A percentile compares a stretch with the other conserved stretches of the same genome.
Conservation (phyloP, 92 coral and sea anemone genomes). For the Metridium senile region DNA sequence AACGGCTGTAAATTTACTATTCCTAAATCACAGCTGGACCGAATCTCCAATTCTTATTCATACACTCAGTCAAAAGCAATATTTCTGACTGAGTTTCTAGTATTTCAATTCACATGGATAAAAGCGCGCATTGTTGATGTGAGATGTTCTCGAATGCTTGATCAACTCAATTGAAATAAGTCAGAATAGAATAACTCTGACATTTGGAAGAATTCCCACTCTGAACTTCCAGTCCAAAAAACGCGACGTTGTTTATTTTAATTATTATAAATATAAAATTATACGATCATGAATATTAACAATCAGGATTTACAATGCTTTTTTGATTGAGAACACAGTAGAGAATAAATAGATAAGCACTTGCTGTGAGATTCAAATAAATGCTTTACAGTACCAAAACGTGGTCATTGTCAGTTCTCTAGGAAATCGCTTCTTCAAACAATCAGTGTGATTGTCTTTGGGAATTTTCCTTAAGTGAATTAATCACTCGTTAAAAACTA, state of each 20-base stretch:
- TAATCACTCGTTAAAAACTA: conserved; percentile 6
- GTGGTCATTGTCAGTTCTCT: background rate
- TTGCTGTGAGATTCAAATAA: background rate
- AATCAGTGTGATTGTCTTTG: background rate
- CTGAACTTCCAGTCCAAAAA: too few relatives aligned
- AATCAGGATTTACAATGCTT: background rate
- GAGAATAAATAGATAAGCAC: background rate
- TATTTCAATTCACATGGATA: conserved; percentile 11
- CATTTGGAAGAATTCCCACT: background rate
- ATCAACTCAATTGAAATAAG: background rate
- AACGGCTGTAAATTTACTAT: background rate
- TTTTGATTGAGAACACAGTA: background rate
- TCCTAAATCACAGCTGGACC: conserved; percentile 3
- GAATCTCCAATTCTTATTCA: background rate
- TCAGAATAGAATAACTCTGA: background rate
- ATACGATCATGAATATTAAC: background rate
- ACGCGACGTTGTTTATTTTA: background rate
- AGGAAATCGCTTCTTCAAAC: background rate
- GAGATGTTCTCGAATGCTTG: background rate
- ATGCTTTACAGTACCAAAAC: background rate
- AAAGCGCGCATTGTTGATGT: background rate
- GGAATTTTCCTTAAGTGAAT: background rate
- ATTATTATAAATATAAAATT: too few relatives aligned
- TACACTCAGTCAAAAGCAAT: conserved; percentile 6
- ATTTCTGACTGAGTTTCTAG: background rate